A percentile compares a stretch with the other conserved stretches of the same genome.
Conservation (phyloP, 2,797 vertebrate genomes). For the Anguilla pacifica region DNA sequence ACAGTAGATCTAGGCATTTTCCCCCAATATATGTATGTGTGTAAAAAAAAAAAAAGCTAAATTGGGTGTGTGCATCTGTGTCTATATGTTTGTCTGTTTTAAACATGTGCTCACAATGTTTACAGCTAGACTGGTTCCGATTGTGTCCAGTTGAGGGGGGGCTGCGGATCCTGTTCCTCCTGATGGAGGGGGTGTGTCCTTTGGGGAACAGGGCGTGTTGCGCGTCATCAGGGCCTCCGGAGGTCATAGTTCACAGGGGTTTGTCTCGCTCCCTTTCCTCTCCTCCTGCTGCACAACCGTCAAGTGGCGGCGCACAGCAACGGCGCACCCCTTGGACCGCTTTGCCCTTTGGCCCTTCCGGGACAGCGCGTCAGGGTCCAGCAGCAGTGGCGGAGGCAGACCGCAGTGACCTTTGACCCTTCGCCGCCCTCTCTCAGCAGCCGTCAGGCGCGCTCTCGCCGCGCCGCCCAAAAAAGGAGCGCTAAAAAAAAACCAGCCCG, state of each 20-base stretch:
- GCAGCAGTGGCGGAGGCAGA: not conserved
- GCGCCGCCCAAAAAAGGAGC: conserved; percentile 6
- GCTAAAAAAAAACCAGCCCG: conserved; percentile 2
- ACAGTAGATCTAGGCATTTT: conserved; percentile 45
- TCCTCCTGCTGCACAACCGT: not conserved
- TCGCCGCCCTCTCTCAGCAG: conserved; percentile 35
- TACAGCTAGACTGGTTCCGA: not conserved
- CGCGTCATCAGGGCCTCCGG: not conserved
- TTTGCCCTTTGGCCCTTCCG: not conserved
- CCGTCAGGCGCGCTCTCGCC: conserved; percentile 37
- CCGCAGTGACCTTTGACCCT: not conserved
- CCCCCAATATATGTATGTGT: not conserved
- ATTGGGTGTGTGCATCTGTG: not conserved
- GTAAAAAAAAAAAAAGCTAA: not conserved
- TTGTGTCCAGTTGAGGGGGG: not conserved
- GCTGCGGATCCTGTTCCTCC: not conserved
- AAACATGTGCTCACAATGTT: not conserved
- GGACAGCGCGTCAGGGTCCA: not conserved
- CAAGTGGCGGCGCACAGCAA: not conserved
- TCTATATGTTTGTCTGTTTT: not conserved
- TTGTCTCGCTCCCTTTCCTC: not conserved
- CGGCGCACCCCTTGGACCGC: not conserved
- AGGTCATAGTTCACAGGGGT: not conserved
- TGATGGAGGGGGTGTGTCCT: not conserved
- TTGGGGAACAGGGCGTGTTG: not conserved